These are phyloP conservation scores for Sebastes minor DNA, from an alignment of 2,797 vertebrate genomes.

Conservation along the genomic window DNA sequence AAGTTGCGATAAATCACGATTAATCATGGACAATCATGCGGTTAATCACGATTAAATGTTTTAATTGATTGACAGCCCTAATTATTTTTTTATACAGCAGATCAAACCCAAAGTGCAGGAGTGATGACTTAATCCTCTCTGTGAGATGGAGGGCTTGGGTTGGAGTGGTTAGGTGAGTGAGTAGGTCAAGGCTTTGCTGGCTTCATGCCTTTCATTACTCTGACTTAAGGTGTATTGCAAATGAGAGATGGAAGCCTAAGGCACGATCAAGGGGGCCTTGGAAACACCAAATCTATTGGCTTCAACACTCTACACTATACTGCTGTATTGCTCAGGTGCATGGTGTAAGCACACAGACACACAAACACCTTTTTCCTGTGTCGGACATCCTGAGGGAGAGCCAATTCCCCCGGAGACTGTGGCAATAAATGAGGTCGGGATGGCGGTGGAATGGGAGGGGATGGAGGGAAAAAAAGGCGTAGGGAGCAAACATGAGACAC, in stretches of 20 bases:
- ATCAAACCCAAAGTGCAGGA: not conserved
- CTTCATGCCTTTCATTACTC: not conserved
- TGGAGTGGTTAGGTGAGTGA: not conserved
- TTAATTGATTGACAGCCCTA: too few species aligned
- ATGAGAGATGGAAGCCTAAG: not conserved
- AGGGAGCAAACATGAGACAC: conserved; percentile 62
- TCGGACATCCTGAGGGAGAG: conserved; percentile 41
- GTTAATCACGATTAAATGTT: too few species aligned
- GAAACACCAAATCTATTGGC: not conserved
- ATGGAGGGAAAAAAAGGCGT: conserved; percentile 3
- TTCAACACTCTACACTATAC: not conserved
- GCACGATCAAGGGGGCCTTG: not conserved
- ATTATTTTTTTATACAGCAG: not conserved
- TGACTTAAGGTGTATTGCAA: not conserved
- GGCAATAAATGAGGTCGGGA: conserved; percentile 57
- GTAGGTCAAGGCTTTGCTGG: not conserved
- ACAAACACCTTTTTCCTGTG: conserved; percentile 38
- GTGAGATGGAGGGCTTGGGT: not conserved
- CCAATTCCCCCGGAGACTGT: conserved; percentile 50
- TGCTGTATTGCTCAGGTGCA: not conserved
- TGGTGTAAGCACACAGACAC: not conserved
- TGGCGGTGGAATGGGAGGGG: conserved; percentile 18
- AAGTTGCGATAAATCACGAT: too few species aligned
- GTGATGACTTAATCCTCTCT: not conserved
- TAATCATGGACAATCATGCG: too few species aligned